Base-by-base conservation (phyloP, 2,888 invertebrate genomes). In the Physocephala rufipes region DNA sequence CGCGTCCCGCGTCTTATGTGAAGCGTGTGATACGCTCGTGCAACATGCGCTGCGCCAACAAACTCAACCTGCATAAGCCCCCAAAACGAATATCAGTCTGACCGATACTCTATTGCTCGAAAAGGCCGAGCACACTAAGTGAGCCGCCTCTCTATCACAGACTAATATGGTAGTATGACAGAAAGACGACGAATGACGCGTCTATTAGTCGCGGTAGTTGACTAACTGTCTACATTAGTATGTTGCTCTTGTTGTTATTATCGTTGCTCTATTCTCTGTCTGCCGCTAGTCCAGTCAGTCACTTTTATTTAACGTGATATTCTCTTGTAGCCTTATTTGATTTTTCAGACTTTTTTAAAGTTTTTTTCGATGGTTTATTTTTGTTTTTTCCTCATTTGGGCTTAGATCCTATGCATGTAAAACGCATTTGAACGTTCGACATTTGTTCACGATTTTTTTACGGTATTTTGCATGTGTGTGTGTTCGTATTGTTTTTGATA, bases 321-420 rank as follows among this genome's bases (percentile, higher is more conserved):
- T 15, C 49, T 49, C 19, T 15, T n/a, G 49, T 19, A 7, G 49
- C 49, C 15, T 49, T 49, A 49, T 49, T 75, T 75, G 72, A 74
- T 75, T 72, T 69, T 72, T 28, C 70, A 65, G 15, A 15, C n/a
- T 49, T 49, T 55, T 12, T 21, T 21, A 15, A 16, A 15, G 53
- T 71, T 63, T 70, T 70, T 58, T 1, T 1, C 26, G 12, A 1
- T 58, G 4, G 16, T 9, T 24, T 26, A 67, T 72, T 61, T 69
- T 72, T 53, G 47, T 71, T 28, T 16, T 58, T 5, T 13, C 30
- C 51, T 71, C 65, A 61, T 30, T 59, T 62, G 55, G 59, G 49
- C 53, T 15, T 67, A 43, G 66, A 63, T 67, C 43, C 65, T 59
- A 68, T 69, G 68, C 30, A 51, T 53, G 53, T 53, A 24, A 21